These are phyloP conservation scores for Cynodonichthys magdalenae DNA, from an alignment of 2,797 vertebrate genomes.

Conservation along the genomic window DNA sequence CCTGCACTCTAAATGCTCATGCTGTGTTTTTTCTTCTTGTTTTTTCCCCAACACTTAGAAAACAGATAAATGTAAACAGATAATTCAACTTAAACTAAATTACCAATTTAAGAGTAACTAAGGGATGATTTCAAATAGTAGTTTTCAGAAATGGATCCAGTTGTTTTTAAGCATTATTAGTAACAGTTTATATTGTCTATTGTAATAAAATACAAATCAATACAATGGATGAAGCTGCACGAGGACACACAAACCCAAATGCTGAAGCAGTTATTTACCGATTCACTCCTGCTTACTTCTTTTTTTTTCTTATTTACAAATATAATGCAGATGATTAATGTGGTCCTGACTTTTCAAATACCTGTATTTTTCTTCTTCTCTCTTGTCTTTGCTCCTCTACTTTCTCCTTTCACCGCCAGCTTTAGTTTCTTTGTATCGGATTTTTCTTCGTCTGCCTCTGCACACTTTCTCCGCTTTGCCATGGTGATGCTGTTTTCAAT, in stretches of 20 bases:
- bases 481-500: conserved; percentile 71
- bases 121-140: too few relatives aligned
- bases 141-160: too few relatives aligned
- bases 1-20: conserved; percentile 29
- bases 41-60: not conserved
- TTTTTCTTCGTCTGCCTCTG: conserved; percentile 9
- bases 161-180: too few relatives aligned
- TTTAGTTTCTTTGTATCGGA: conserved; percentile 71
- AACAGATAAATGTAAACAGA: not conserved
- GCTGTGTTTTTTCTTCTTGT: conserved; percentile 9
- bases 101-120: too few relatives aligned
- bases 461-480: conserved; percentile 71
- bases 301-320: not conserved
- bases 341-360: conserved; percentile 29
- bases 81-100: not conserved
- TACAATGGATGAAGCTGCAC: too few relatives aligned
- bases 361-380: conserved; percentile 59
- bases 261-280: too few relatives aligned
- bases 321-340: too few relatives aligned
- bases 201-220: too few relatives aligned
- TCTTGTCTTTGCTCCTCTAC: conserved; percentile 7
- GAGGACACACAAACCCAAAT: too few relatives aligned
- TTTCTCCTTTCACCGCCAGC: conserved; percentile 52
- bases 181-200: too few relatives aligned
- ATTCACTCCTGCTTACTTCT: not conserved